Evolutionary conservation across 1,140 invertebrate species (phyloP), one percentile per base, ranked within the genome.

Genomic region (Drosophila repleta): DNA sequence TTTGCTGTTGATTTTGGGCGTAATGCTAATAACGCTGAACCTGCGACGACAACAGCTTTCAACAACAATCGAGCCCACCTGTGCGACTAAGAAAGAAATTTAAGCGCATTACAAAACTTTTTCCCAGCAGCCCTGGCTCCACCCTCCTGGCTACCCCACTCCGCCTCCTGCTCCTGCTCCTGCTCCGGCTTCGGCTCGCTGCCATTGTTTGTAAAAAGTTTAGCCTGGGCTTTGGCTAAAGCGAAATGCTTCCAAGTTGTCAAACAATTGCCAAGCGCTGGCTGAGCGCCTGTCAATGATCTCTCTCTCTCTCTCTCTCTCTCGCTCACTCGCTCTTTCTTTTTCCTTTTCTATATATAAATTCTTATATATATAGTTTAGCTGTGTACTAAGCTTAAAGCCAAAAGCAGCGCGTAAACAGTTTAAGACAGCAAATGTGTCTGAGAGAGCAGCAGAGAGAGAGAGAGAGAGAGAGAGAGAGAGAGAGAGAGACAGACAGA

Each of bases 21-120:
- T 52, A 62, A 69, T 74, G 70, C 67, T 81, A 68, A 67, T 74
- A 57, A 62, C 65, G 65, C 55, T 61, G 62, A 77, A 73, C 64
- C 70, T 74, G 10, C 80, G 82, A 60, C 77, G 78, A 77, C 74
- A 85, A 77, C 68, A 77, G 81, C 79, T 84, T 83, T 83, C 74
- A 84, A 84, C 81, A 77, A 73, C 63, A 65, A 81, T 45, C 63
- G 53, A 70, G 77, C 77, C 82, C 78, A 82, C 78, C 78, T 79
- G 79, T 88, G 64, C 52, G 72, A 53, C 26, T 45, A 26, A 37
- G 21, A 71, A 65, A 74, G 71, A 77, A 70, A 74, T 74, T 77
- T 77, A 77, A 74, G 73, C 74, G 76, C 76, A 85, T 85, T 77
- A 68, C 68, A 65, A 78, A 78, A 18, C 21, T 56, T 60, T 8